Base-by-base conservation (phyloP, 2,888 invertebrate genomes). In the Aleiodes alternator region DNA sequence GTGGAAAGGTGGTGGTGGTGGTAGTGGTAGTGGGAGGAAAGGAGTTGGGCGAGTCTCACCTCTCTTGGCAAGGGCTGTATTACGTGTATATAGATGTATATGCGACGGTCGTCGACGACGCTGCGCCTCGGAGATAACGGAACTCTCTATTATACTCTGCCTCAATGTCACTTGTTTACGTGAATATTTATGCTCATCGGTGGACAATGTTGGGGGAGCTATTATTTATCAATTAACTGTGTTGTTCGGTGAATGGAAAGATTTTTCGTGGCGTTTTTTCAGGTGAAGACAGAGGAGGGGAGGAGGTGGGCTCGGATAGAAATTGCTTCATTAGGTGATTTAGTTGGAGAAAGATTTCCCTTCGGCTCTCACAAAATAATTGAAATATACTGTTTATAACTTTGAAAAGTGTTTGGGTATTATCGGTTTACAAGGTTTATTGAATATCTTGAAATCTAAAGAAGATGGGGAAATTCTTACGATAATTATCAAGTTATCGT, bases 51-150 rank as follows among this genome's bases (percentile, higher is more conserved):
- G 51, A 71, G 56, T 73, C 31, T 31, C 74, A 9, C 43, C 68
- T 75, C 77, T 34, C 64, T 69, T 64, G 64, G 72, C 57, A n/a
- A 69, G 31, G 61, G 50, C 59, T 69, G 73, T 73, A 51, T 69
- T 71, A 53, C 59, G 53, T 72, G 69, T 56, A 74, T 64, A 55
- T 68, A 53, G 31, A 64, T 74, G 57, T 55, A 61, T 59, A 61
- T 55, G 53, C 34, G 50, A 38, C 68, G 43, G 34, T 66, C 64
- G 69, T 78, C 79, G 81, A 79, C 82, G 87, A 85, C 86, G 89
- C 89, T 89, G 89, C 85, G 86, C 86, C 83, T 80, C 84, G 85
- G 88, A 87, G 89, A 89, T 89, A 89, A 89, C 85, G 81, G 81
- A 79, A 79, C 77, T 79, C 76, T 48, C 23, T 70, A 43, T 74